phyloP scores from a whole-genome alignment of 2,797 vertebrate genomes.

The Sebastolobus alascanus region DNA sequence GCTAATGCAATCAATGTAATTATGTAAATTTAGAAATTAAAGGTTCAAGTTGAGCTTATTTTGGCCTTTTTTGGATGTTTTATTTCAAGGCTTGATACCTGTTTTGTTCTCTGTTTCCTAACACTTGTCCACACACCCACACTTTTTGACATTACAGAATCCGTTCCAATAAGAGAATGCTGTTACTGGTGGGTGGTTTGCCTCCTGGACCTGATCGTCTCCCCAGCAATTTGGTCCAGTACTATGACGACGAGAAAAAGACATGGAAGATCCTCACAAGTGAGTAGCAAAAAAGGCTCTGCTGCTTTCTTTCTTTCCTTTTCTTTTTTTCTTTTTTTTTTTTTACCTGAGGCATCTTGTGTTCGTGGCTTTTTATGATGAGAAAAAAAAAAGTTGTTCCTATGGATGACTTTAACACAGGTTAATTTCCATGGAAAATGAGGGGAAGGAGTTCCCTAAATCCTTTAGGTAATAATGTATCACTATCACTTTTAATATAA shows the following conservation, averaged over 20 bases:
- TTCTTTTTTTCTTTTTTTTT: constrained; percentile 15
- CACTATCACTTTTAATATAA: constrained; percentile 99
- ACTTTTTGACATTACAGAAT: constrained; percentile 90
- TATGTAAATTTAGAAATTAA: constrained; percentile 33
- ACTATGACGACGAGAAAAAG: constrained; percentile 99
- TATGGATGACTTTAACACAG: constrained; percentile 81
- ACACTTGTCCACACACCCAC: constrained; percentile 55
- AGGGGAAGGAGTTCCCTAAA: constrained; percentile 86
- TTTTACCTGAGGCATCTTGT: constrained; percentile 61
- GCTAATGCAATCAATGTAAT: constrained; percentile 15
- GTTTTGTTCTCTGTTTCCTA: constrained; percentile 53
- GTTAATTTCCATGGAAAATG: constrained; percentile 82
- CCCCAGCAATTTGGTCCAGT: constrained; percentile 99
- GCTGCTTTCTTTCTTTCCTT: constrained; percentile 22
- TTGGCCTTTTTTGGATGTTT: constrained; percentile 32
- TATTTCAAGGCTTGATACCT: constrained; percentile 46
- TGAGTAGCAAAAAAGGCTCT: constrained; percentile 85
- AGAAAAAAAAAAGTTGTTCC: constrained; percentile 73
- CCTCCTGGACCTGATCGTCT: constrained; percentile 99
- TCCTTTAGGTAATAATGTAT: constrained; percentile 98
- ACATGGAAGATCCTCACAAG: constrained; percentile 99
- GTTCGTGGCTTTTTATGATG: constrained; percentile 73
- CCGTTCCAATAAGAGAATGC: constrained; percentile 99
- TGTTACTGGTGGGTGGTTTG: constrained; percentile 97
- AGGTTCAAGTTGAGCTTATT: constrained; percentile 27